Evolutionary conservation across 2,797 vertebrate species (phyloP).

Genomic region (Pyrocephalus nanus): DNA sequence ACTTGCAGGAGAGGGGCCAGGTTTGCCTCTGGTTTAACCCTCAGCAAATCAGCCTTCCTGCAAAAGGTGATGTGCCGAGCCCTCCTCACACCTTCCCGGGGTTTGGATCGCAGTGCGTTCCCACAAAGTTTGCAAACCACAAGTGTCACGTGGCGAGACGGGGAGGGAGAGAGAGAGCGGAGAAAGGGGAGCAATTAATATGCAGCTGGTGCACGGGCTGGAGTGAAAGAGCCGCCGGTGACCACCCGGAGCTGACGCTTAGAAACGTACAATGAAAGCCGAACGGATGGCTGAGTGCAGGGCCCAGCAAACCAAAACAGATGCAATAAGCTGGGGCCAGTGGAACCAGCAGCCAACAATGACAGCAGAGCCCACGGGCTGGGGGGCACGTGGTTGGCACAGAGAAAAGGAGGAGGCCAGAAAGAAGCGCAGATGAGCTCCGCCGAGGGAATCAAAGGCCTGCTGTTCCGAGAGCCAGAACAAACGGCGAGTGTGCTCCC

Average conservation of each 20-base stretch:
- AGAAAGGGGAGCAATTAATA: slow-evolving; percentile 23
- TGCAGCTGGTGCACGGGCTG: slow-evolving; percentile 37
- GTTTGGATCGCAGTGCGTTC: background rate
- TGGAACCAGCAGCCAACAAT: slow-evolving; percentile 52
- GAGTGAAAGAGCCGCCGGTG: slow-evolving; percentile 3
- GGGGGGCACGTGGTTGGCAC: slow-evolving; percentile 47
- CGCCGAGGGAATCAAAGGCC: slow-evolving; percentile 26
- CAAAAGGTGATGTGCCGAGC: background rate
- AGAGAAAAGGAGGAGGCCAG: slow-evolving; percentile 26
- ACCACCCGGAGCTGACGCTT: background rate
- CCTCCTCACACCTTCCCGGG: background rate
- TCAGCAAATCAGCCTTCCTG: background rate
- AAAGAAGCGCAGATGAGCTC: slow-evolving; percentile 43
- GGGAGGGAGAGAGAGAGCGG: background rate
- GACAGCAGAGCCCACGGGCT: slow-evolving; percentile 29
- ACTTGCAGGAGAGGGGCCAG: background rate
- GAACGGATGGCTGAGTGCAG: slow-evolving; percentile 36
- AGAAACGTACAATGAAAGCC: slow-evolving; percentile 21
- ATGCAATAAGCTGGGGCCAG: slow-evolving; percentile 39
- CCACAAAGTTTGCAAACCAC: background rate
- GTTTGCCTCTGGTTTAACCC: background rate
- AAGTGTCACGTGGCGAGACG: rapidly evolving
- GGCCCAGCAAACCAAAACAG: slow-evolving; percentile 44
- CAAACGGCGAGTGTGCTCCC: background rate
- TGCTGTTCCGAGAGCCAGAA: background rate